These are phyloP conservation scores for Chaetura pelagica DNA, from an alignment of 2,113 vertebrate species.

Conservation along the genomic window DNA sequence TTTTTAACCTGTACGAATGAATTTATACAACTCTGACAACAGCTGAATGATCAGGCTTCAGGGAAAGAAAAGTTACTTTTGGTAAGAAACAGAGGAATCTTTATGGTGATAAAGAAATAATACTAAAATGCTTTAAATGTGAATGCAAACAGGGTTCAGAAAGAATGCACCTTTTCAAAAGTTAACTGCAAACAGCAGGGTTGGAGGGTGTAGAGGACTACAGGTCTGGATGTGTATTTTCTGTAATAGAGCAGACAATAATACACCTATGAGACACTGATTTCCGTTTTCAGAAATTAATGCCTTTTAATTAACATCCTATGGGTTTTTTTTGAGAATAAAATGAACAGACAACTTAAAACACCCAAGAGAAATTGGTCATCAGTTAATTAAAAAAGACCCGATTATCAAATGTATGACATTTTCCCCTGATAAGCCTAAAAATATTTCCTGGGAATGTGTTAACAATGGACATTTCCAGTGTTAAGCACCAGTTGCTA, in stretches of 20 bases:
- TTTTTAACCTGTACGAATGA: neutral
- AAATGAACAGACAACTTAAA: conserved; percentile 61
- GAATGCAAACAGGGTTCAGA: neutral
- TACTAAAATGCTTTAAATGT: neutral
- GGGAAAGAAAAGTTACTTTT: neutral
- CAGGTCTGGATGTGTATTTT: neutral
- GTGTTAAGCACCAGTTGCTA: conserved; percentile 72
- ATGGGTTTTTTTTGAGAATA: neutral
- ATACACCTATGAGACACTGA: conserved; percentile 37
- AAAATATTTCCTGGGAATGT: conserved; percentile 72
- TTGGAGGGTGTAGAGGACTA: neutral
- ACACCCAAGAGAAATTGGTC: conserved; percentile 35
- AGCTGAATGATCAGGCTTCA: neutral
- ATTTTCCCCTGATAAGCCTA: conserved; percentile 66
- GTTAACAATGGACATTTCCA: conserved; percentile 71
- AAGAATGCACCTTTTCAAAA: neutral
- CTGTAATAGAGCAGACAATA: neutral
- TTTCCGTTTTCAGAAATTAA: conserved; percentile 61
- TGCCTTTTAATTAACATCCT: conserved; percentile 51
- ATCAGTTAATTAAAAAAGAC: conserved; percentile 54
- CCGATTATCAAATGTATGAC: conserved; percentile 59
- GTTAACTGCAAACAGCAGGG: neutral
- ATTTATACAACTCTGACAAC: neutral
- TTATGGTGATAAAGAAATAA: neutral
- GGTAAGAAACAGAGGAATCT: neutral